phyloP scores from a whole-genome alignment of 2,113 vertebrate species.

The Trematocara stigmaticum region DNA sequence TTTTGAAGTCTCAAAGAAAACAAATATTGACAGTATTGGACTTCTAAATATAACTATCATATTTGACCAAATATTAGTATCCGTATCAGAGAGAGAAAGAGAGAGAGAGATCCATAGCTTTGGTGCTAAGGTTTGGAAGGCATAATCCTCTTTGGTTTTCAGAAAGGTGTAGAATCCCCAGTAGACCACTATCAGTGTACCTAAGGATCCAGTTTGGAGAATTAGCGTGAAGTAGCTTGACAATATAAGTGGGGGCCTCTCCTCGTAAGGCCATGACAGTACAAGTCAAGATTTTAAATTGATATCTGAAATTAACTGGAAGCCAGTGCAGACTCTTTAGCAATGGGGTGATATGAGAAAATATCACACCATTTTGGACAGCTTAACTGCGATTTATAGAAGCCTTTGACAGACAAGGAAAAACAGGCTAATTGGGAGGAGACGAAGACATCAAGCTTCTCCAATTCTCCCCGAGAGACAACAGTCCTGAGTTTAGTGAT shows the following conservation, averaged over 20 bases:
- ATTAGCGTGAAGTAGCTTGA: not conserved
- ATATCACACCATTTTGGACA: not conserved
- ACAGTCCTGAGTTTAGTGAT: not conserved
- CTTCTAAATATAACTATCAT: not conserved
- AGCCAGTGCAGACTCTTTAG: not conserved
- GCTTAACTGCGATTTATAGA: rapidly evolving
- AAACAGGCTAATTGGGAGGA: rapidly evolving
- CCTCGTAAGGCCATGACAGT: rapidly evolving
- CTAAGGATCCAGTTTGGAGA: not conserved
- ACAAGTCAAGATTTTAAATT: rapidly evolving
- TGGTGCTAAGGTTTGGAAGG: not conserved
- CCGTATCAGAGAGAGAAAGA: rapidly evolving
- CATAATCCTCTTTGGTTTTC: rapidly evolving
- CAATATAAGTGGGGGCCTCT: not conserved
- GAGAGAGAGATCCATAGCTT: not conserved
- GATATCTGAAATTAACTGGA: rapidly evolving
- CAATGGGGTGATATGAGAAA: not conserved
- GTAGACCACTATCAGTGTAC: not conserved
- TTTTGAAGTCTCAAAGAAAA: not conserved
- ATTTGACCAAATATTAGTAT: not conserved
- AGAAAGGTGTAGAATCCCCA: not conserved
- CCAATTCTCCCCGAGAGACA: not conserved
- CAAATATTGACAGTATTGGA: not conserved
- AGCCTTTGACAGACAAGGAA: not conserved
- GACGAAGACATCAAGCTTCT: rapidly evolving